A percentile compares a stretch with the other conserved stretches of the same genome.
These are phyloP conservation scores for Eilema depressum DNA, from an alignment of 2,888 invertebrate genomes.

Conservation along the genomic window DNA sequence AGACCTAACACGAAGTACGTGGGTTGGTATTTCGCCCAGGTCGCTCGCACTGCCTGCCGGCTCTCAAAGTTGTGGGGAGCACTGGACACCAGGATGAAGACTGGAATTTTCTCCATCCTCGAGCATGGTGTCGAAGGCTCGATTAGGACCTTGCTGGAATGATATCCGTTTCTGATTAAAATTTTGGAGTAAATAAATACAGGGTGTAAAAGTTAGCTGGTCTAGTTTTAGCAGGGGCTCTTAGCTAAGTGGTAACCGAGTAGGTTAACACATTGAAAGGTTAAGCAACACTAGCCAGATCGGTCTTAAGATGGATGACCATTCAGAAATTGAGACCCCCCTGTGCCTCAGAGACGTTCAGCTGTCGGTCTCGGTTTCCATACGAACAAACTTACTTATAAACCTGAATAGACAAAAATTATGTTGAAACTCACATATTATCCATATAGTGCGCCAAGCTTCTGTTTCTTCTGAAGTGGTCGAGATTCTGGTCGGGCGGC, in stretches of 20 bases:
- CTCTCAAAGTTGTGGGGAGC: constrained; percentile 81
- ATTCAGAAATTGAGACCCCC: too few relatives aligned
- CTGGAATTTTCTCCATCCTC: constrained; percentile 49
- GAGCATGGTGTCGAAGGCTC: constrained; percentile 70
- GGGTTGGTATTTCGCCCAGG: constrained; percentile 86
- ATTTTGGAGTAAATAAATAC: background rate
- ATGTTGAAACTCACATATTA: constrained; percentile 61
- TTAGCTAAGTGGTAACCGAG: too few relatives aligned
- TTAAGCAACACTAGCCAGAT: too few relatives aligned
- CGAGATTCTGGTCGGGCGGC: constrained; percentile 57
- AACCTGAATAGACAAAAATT: too few relatives aligned
- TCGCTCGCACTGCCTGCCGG: constrained; percentile 84
- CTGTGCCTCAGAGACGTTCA: too few relatives aligned
- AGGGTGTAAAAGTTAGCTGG: too few relatives aligned
- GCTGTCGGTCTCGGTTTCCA: too few relatives aligned
- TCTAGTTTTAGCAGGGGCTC: too few relatives aligned
- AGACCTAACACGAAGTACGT: constrained; percentile 87
- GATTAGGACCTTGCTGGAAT: constrained; percentile 70
- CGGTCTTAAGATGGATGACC: too few relatives aligned
- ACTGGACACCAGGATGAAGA: constrained; percentile 85
- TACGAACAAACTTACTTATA: too few relatives aligned
- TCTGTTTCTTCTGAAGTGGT: constrained; percentile 64
- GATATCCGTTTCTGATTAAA: background rate
- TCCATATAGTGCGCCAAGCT: constrained; percentile 66
- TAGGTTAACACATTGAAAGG: too few relatives aligned